Evolutionary conservation across 2,888 invertebrate species (phyloP).

Genomic region (Operophtera brumata): DNA sequence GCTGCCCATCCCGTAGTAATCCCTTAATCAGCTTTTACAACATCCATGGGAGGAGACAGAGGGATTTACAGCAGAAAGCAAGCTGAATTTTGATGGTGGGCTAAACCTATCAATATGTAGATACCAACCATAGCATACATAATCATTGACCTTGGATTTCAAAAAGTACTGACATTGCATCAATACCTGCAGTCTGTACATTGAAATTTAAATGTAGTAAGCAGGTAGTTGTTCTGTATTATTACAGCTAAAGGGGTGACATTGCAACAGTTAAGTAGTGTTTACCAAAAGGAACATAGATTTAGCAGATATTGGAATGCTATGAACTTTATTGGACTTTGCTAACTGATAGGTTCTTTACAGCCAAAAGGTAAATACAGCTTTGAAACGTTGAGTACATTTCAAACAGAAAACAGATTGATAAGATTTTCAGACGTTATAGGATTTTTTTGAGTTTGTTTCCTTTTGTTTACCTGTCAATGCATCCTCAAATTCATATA

Average conservation of each 20-base stretch:
- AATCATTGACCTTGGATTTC: too few species aligned
- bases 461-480: constrained; percentile 16
- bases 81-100: not conserved
- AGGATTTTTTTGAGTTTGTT: constrained; percentile 1
- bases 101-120: not conserved
- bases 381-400: not conserved
- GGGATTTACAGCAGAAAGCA: too few species aligned
- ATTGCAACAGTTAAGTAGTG: not conserved
- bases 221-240: not conserved
- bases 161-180: too few species aligned
- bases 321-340: not conserved
- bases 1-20: too few species aligned
- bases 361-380: not conserved
- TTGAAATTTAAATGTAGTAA: too few species aligned
- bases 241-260: not conserved
- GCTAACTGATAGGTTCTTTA: not conserved
- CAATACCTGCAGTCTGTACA: too few species aligned
- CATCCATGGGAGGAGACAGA: too few species aligned
- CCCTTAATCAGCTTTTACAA: too few species aligned
- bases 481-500: not conserved
- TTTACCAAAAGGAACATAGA: not conserved
- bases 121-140: too few species aligned
- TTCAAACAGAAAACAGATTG: not conserved
- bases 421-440: not conserved
- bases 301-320: not conserved